A percentile compares a stretch with the other conserved stretches of the same genome.
phyloP scores from a whole-genome alignment of 1,140 invertebrate species.

The Antheraea mylitta region DNA sequence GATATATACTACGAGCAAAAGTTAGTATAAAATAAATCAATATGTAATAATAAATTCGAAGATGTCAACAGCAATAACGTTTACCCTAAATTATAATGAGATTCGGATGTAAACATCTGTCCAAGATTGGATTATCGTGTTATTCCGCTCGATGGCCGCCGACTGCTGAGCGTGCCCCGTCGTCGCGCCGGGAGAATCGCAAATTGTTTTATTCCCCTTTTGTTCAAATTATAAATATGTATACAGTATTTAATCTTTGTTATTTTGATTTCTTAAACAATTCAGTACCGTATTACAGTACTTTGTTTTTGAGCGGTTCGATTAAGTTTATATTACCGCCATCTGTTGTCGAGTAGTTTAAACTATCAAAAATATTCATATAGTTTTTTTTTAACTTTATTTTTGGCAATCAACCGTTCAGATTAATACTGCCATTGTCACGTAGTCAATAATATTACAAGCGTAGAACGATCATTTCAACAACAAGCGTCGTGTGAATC shows the following conservation, averaged over 20 bases:
- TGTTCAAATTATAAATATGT: constrained; percentile 1
- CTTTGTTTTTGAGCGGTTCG: neutral
- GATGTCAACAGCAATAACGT: constrained; percentile 16
- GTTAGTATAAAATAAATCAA: too few relatives aligned
- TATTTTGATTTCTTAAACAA: constrained; percentile 6
- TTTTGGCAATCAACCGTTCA: too few relatives aligned
- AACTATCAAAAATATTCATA: neutral
- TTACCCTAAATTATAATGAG: constrained; percentile 41
- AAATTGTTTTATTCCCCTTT: neutral
- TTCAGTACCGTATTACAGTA: neutral
- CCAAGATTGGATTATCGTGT: constrained; percentile 51
- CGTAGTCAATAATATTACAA: too few relatives aligned
- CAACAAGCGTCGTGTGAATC: too few relatives aligned
- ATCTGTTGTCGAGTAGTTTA: constrained; percentile 6
- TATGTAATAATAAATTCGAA: too few relatives aligned
- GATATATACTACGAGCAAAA: too few relatives aligned
- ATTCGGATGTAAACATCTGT: constrained; percentile 53
- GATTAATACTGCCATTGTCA: too few relatives aligned
- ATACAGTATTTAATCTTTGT: neutral
- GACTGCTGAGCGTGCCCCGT: neutral
- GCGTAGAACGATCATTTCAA: too few relatives aligned
- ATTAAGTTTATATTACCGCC: neutral
- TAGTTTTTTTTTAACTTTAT: too few relatives aligned
- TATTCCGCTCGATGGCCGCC: constrained; percentile 34
- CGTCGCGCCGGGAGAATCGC: constrained; percentile 3